These are phyloP conservation scores for Nibea albiflora DNA, from an alignment of 2,113 vertebrate genomes.

Conservation along the genomic window DNA sequence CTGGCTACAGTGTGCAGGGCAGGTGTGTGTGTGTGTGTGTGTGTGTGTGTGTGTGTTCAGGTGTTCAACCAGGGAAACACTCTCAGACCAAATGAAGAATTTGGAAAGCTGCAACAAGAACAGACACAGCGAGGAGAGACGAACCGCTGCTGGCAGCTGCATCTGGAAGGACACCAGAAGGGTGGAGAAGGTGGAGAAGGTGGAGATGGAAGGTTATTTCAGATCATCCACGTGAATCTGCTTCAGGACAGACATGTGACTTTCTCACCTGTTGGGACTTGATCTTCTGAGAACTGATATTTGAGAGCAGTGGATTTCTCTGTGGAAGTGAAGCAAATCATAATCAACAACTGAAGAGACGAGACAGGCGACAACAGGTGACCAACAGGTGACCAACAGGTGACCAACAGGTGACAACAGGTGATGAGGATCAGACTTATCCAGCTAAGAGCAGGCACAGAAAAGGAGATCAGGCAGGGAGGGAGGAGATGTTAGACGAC, in stretches of 20 bases:
- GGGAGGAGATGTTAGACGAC: too few relatives aligned
- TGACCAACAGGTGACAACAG: too few relatives aligned
- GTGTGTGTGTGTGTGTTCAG: background rate
- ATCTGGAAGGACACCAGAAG: slow-evolving; percentile 32
- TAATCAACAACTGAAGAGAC: too few relatives aligned
- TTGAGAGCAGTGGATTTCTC: background rate
- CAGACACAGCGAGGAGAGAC: background rate
- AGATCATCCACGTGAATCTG: background rate
- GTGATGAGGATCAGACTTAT: too few relatives aligned
- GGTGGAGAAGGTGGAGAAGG: too few relatives aligned
- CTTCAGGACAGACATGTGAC: too few relatives aligned
- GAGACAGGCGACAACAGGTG: too few relatives aligned
- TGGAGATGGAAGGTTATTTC: background rate
- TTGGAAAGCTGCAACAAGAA: background rate
- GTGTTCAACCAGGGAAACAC: background rate
- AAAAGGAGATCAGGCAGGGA: too few relatives aligned
- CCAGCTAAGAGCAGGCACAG: too few relatives aligned
- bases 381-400: too few relatives aligned
- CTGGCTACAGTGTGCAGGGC: too few relatives aligned
- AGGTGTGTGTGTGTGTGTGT: too few relatives aligned
- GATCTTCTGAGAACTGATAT: background rate
- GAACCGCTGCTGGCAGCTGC: slow-evolving; percentile 33
- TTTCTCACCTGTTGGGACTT: slow-evolving; percentile 42
- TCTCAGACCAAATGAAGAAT: slow-evolving; percentile 25
- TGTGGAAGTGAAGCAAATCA: slow-evolving; percentile 3